phyloP scores from a whole-genome alignment of 2,113 vertebrate genomes.

The Poecile atricapillus region DNA sequence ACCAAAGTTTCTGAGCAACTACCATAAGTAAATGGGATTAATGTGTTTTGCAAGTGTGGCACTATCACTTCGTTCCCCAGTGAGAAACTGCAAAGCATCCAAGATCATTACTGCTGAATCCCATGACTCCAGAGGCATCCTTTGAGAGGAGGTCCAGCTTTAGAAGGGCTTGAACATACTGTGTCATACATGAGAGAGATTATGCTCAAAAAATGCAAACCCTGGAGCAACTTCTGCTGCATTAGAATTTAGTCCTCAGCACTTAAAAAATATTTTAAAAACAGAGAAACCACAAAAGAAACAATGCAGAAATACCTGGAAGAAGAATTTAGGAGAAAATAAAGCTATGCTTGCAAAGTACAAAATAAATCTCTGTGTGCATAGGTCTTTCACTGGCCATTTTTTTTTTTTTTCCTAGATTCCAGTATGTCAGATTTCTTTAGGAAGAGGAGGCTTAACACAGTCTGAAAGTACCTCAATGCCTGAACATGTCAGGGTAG shows the following conservation, averaged over 20 bases:
- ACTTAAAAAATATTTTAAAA: not conserved
- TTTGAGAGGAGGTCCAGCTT: not conserved
- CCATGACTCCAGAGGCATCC: not conserved
- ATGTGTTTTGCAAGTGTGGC: not conserved
- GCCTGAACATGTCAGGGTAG: slow-evolving; percentile 33
- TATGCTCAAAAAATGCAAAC: not conserved
- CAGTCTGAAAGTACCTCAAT: slow-evolving; percentile 34
- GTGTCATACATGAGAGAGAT: not conserved
- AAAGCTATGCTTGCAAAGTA: not conserved
- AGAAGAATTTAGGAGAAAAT: not conserved
- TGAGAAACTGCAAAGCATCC: not conserved
- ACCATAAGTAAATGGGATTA: not conserved
- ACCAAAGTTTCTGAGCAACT: not conserved
- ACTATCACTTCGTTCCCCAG: not conserved
- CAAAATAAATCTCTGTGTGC: not conserved
- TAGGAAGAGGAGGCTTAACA: slow-evolving; percentile 36
- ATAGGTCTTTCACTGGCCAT: not conserved
- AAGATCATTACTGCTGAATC: not conserved
- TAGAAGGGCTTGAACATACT: not conserved
- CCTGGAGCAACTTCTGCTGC: not conserved
- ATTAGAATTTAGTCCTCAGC: not conserved
- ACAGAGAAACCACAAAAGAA: not conserved
- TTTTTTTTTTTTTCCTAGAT: not conserved
- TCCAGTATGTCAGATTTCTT: slow-evolving; percentile 51
- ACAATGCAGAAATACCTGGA: not conserved